Evolutionary conservation across 1,140 invertebrate genomes (phyloP), one percentile per base, ranked within the genome.

Genomic region (Drosophila yakuba): DNA sequence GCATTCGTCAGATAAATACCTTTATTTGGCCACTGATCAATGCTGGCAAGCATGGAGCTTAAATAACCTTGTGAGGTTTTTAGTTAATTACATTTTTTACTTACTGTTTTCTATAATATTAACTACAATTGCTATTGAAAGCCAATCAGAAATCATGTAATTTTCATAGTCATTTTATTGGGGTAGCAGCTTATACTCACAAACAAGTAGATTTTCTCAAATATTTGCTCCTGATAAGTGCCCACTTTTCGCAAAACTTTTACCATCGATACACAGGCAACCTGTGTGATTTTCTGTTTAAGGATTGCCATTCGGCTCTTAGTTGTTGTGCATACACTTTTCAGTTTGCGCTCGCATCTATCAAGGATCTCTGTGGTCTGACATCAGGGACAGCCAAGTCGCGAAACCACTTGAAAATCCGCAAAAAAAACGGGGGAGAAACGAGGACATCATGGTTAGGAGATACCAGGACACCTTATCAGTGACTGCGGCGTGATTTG

Each of bases 181-280:
- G n/a, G 17, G 1, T 17, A 17, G 17, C 17, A 17, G 1, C 17
- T 17, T 25, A 25, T 25, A 23, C 11, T 12, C 1, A 12, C 20
- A 12, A 48, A 14, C 6, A 0, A 25, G 20, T 20, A 20, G 10
- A 10, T 45, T 23, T 12, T 76, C 55, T 66, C 43, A 81, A 71
- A 74, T 71, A 86, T 85, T 85, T 81, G 64, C 78, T 81, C 72
- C 61, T 52, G 74, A 68, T 78, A 72, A 82, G 82, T 69, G 56
- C 55, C 56, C 6, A 20, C 63, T 20, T 43, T 14, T n/a, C 11
- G 20, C 64, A 8, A 6, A 28, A 48, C 12, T 48, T 48, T 25
- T 54, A 17, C 58, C 39, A 43, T 39, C 14, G 12, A 32, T 43
- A 67, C 54, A 75, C 52, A 38, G 64, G 69, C 47, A 38, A 58